Evolutionary conservation across 1,140 invertebrate species (phyloP).

Genomic region (Sycophaga agraensis): DNA sequence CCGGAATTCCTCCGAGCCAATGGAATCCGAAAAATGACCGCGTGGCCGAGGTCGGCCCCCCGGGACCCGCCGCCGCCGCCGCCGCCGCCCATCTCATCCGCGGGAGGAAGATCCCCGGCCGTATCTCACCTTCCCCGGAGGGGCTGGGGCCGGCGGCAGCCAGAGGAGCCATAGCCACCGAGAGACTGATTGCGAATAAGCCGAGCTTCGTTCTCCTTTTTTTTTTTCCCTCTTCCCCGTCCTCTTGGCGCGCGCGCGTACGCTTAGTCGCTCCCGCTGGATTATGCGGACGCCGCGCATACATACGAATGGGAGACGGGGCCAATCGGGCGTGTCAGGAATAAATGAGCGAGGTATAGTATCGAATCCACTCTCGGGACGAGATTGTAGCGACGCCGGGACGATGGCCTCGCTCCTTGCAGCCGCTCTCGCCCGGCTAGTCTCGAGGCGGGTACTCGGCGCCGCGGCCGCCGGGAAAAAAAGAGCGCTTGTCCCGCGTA

Average conservation of each 20-base stretch:
- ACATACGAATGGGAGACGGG: conserved; percentile 33
- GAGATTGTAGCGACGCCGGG: conserved; percentile 39
- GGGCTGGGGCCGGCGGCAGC: no score
- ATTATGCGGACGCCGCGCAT: conserved; percentile 24
- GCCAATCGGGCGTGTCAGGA: conserved; percentile 41
- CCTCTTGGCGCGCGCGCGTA: neutral
- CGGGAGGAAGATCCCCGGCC: no score
- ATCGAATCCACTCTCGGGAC: conserved; percentile 45
- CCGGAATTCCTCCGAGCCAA: conserved; percentile 15
- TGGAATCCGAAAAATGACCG: conserved; percentile 31
- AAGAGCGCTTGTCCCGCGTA: neutral
- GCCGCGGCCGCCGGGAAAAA: no score
- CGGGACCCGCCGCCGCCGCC: neutral
- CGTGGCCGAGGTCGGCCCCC: neutral
- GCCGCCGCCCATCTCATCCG: neutral
- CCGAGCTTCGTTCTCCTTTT: neutral
- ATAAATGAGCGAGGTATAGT: conserved; percentile 41
- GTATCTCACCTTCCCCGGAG: no score
- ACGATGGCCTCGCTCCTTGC: conserved; percentile 29
- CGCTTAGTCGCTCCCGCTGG: neutral
- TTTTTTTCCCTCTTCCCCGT: neutral
- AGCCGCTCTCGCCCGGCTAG: no score
- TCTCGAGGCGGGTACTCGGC: no score
- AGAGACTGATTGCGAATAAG: conserved; percentile 4
- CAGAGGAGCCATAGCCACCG: no score